Percentiles rank a stretch among this genome's conserved stretches.
Conservation (phyloP, 2,888 invertebrate genomes). For the Drosophila tanythrix region DNA sequence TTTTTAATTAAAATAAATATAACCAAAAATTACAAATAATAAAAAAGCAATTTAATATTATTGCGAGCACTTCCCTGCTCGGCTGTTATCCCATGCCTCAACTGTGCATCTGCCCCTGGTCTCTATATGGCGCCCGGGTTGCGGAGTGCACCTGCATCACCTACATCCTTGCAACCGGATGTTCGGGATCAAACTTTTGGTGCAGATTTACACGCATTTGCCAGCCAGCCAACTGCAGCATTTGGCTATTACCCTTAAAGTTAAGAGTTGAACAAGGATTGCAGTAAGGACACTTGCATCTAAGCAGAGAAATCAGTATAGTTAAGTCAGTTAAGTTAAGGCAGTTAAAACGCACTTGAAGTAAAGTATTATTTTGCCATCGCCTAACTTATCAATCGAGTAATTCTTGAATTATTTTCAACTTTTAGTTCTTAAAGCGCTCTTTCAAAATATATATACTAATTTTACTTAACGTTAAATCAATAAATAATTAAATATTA, state of each 20-base stretch:
- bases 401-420: neutral
- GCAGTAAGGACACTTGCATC: neutral
- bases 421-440: neutral
- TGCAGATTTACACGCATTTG: slow-evolving; percentile 63
- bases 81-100: neutral
- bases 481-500: neutral
- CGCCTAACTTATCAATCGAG: neutral
- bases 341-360: too few species aligned
- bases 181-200: slow-evolving; percentile 37
- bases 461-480: neutral
- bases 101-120: slow-evolving; percentile 5
- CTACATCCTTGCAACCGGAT: slow-evolving; percentile 7
- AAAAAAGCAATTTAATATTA: slow-evolving; percentile 81
- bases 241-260: neutral
- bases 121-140: slow-evolving; percentile 18
- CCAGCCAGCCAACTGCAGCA: slow-evolving; percentile 37
- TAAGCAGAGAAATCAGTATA: neutral
- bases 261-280: neutral
- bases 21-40: slow-evolving; percentile 81
- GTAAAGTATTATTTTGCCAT: too few species aligned
- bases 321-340: neutral
- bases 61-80: slow-evolving; percentile 29
- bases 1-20: slow-evolving; percentile 82
- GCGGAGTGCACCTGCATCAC: slow-evolving; percentile 38
- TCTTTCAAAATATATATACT: neutral